Conservation (phyloP, 2,888 invertebrate species). For the Callinectes sapidus region DNA sequence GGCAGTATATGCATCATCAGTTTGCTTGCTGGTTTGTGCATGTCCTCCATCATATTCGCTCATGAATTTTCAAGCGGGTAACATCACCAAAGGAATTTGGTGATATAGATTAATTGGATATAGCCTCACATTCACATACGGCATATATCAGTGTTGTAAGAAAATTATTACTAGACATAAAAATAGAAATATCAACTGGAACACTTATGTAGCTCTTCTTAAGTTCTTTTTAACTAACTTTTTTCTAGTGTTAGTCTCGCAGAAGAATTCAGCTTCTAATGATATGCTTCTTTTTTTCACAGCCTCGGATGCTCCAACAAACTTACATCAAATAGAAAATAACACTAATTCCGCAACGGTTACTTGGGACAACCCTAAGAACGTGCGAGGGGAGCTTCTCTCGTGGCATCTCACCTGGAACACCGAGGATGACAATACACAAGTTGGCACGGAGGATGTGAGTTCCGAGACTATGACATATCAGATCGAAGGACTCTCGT, state of each 20-base stretch:
- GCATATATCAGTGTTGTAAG: too few species aligned
- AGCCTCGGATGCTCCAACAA: neutral
- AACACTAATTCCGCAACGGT: neutral
- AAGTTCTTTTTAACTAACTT: neutral
- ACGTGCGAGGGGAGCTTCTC: neutral
- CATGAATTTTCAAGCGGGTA: too few species aligned
- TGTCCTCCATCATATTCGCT: too few species aligned
- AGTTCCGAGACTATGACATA: neutral
- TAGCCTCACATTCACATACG: too few species aligned
- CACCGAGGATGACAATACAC: neutral
- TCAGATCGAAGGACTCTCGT: neutral
- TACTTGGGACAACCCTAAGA: neutral
- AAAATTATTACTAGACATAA: neutral
- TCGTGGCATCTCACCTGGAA: neutral
- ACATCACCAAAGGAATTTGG: too few species aligned
- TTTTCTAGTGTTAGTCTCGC: neutral
- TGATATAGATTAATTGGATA: too few species aligned
- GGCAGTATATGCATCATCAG: neutral
- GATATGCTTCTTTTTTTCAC: neutral
- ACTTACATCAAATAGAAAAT: neutral
- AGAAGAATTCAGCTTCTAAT: neutral
- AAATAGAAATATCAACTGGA: neutral
- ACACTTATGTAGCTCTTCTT: neutral
- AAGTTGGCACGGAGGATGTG: neutral
- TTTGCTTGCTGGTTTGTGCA: too few species aligned